These are phyloP conservation scores for Antheraea yamamai DNA, from an alignment of 2,888 invertebrate genomes.

Conservation along the genomic window DNA sequence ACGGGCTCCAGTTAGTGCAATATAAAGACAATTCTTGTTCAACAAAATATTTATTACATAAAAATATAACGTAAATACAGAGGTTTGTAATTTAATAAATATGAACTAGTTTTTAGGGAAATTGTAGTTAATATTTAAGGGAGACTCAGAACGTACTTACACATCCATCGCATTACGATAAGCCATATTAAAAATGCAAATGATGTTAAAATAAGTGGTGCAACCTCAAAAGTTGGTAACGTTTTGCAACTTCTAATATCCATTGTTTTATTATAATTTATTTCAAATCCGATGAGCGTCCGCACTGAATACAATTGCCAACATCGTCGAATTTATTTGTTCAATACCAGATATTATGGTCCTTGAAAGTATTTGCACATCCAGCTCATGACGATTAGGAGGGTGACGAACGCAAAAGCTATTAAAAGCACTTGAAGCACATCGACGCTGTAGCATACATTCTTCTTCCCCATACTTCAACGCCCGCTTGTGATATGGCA, in stretches of 20 bases:
- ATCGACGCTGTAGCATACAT: conserved; percentile 48
- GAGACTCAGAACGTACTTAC: conserved; percentile 46
- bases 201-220: conserved; percentile 33
- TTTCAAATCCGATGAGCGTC: conserved; percentile 30
- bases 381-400: conserved; percentile 63
- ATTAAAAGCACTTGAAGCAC: conserved; percentile 55
- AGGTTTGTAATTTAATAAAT: not conserved
- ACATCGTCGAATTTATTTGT: conserved; percentile 31
- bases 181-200: conserved; percentile 53
- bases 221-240: conserved; percentile 27
- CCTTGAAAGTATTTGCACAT: conserved; percentile 65
- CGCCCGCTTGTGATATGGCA: conserved; percentile 62
- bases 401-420: conserved; percentile 59
- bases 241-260: not conserved
- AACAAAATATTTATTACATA: not conserved
- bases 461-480: conserved; percentile 40
- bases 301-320: conserved; percentile 38
- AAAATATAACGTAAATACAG: not conserved
- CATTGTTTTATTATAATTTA: conserved; percentile 15
- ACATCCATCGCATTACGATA: conserved; percentile 46
- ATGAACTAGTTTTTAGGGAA: not conserved
- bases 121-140: conserved; percentile 21
- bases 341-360: conserved; percentile 27
- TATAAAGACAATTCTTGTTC: not conserved
- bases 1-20: not conserved